Base-by-base conservation (phyloP, 2,888 invertebrate genomes). In the Drosophila rellima region DNA sequence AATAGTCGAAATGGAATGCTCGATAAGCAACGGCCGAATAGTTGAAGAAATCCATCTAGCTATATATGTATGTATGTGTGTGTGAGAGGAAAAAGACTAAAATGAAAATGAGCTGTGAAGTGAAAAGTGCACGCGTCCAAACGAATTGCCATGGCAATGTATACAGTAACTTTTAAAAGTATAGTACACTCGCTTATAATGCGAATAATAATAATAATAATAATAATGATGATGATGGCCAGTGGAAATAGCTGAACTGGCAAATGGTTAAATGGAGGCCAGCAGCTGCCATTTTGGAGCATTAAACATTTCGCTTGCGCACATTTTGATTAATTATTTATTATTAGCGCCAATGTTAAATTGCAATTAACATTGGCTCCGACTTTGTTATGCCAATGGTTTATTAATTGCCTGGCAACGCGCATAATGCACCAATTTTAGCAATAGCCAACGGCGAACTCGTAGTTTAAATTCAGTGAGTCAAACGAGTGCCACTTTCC, bases 1-100 rank as follows among this genome's bases (percentile, higher is more conserved):
- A 84, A 84, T 84, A 86, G 87, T 65, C 75, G 45, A 56, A 70
- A 74, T 65, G 69, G 57, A 67, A 80, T 69, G 74, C 70, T 42
- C 76, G 79, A 76, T 74, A 78, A 81, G 77, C 59, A 78, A 79
- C 50, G 65, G 75, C 62, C 77, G 55, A 70, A 67, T 67, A 62
- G 74, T 59, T 65, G 64, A 45, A 42, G 50, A 64, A 71, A 52
- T 39, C 37, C 51, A 40, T 31, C 31, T n/a, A 40, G 23, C 45
- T 17, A 17, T 18, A 15, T 15, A 13, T 13, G 33, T 31, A 20
- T 35, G 11, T 44, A n/a, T 50, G 10, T 54, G 33, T 54, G 23
- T 50, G 48, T 52, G 56, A 47, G 33, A 17, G 17, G 15, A 20
- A 15, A 40, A 17, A 35, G 56, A 52, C 35, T 45, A 51, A 70